These are phyloP conservation scores for Nephrocerus scutellatus DNA, from an alignment of 2,888 invertebrate species.

Conservation along the genomic window DNA sequence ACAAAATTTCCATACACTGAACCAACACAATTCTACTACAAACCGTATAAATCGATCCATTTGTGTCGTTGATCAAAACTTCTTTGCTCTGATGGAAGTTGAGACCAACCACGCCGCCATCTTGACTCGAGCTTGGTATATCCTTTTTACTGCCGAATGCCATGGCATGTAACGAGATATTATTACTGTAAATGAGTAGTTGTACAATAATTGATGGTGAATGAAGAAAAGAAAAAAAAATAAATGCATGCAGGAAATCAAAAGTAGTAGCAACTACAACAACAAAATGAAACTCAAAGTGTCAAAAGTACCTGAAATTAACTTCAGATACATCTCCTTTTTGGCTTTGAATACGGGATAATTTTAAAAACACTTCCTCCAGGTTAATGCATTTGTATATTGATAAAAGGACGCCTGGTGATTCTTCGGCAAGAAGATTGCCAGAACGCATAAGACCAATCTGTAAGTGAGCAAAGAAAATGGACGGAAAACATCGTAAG, in stretches of 20 bases:
- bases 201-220: constrained; percentile 7
- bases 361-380: constrained; percentile 88
- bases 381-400: constrained; percentile 78
- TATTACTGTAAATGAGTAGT: constrained; percentile 52
- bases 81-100: constrained; percentile 90
- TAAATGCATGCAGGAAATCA: constrained; percentile 14
- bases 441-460: constrained; percentile 94
- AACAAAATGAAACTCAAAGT: no score
- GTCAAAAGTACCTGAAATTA: constrained; percentile 48
- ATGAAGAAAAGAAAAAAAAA: constrained; percentile 11
- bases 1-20: no score
- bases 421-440: constrained; percentile 81
- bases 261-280: constrained; percentile 4
- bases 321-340: constrained; percentile 48
- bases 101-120: constrained; percentile 78
- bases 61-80: constrained; percentile 69
- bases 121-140: constrained; percentile 77
- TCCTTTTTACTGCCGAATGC: constrained; percentile 76
- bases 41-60: constrained; percentile 52
- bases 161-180: constrained; percentile 72
- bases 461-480: no score
- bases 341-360: constrained; percentile 74
- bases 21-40: constrained; percentile 24
- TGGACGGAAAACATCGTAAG: no score
- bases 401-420: constrained; percentile 72